Conservation (phyloP, 2,113 vertebrate species). For the Crocuta crocuta region DNA sequence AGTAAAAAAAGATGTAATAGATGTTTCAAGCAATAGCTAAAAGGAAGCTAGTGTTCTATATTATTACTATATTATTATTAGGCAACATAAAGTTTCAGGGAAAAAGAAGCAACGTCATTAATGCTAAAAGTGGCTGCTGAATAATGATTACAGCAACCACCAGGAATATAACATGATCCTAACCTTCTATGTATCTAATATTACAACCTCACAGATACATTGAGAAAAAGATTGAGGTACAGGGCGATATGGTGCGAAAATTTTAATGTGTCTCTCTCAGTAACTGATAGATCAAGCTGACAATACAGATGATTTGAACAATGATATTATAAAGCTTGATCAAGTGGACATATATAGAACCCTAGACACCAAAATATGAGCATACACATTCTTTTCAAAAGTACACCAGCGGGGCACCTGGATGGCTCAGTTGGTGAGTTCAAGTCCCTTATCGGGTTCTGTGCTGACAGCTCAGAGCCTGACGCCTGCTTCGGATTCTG, state of each 20-base stretch:
- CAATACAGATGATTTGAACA: neutral
- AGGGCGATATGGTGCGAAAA: neutral
- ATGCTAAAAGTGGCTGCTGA: neutral
- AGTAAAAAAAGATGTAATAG: neutral
- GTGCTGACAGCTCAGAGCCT: too few relatives aligned
- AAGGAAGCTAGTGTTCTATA: neutral
- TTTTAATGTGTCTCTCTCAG: neutral
- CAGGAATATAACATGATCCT: neutral
- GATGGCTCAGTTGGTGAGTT: too few relatives aligned
- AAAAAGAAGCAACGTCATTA: neutral
- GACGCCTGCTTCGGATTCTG: too few relatives aligned
- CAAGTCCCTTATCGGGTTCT: too few relatives aligned
- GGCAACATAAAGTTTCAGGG: neutral
- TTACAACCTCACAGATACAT: neutral
- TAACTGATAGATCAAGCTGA: neutral
- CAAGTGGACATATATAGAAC: neutral
- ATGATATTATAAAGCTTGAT: neutral
- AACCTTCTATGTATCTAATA: neutral
- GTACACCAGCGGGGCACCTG: neutral
- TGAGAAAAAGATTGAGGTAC: neutral
- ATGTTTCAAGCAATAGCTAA: neutral
- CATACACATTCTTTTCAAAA: neutral
- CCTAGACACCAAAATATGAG: neutral
- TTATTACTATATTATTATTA: neutral
- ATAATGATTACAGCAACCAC: neutral